Conservation (phyloP, 2,797 vertebrate genomes). For the Gymnothorax reevesii region DNA sequence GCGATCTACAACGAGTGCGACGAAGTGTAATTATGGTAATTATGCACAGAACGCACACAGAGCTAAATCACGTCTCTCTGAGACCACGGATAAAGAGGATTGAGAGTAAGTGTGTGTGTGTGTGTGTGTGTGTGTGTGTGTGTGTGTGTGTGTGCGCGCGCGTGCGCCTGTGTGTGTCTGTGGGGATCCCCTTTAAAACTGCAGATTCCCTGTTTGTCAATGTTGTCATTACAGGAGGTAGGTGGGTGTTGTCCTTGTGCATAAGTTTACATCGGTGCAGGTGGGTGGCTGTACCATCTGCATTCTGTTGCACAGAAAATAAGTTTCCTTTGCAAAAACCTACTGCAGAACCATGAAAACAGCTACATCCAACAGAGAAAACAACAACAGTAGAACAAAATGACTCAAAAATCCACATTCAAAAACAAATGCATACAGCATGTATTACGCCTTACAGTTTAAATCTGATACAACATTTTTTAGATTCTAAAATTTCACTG, state of each 20-base stretch:
- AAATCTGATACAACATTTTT: not conserved
- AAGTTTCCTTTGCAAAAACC: not conserved
- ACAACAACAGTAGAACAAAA: not conserved
- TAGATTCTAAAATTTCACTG: not conserved
- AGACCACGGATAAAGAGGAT: constrained; percentile 67
- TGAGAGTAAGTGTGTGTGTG: no score
- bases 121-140: no score
- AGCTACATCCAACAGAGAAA: not conserved
- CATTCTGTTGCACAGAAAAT: not conserved
- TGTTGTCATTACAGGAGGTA: constrained; percentile 61
- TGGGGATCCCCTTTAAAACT: constrained; percentile 56
- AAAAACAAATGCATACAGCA: not conserved
- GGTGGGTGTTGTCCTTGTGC: not conserved
- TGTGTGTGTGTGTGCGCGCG: no score
- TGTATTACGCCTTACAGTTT: not conserved
- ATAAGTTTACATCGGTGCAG: not conserved
- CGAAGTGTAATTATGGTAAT: not conserved
- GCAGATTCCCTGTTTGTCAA: constrained; percentile 47
- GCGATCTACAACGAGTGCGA: not conserved
- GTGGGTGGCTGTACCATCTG: not conserved
- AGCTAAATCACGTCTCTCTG: constrained; percentile 64
- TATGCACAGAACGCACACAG: constrained; percentile 49
- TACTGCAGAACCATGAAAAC: not conserved
- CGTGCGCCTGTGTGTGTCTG: no score
- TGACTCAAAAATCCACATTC: not conserved